These are phyloP conservation scores for Merodon equestris DNA, from an alignment of 2,888 invertebrate genomes.

Conservation along the genomic window DNA sequence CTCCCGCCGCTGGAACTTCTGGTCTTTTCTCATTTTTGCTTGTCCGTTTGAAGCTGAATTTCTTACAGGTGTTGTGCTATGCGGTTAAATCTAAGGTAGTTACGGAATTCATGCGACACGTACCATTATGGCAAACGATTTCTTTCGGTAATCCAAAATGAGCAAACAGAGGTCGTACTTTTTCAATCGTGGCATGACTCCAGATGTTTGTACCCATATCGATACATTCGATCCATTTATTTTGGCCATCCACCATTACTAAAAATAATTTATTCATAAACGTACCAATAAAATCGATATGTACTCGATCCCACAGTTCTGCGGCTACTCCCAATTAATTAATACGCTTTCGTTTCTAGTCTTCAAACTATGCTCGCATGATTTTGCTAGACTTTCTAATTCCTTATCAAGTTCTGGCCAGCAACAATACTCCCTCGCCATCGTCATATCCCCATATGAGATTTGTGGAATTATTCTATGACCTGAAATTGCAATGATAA, in stretches of 20 bases:
- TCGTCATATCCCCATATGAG: constrained; percentile 65
- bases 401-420: too few relatives aligned
- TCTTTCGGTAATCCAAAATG: too few relatives aligned
- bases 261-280: constrained; percentile 47
- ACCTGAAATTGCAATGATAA: not conserved
- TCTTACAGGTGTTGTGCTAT: constrained; percentile 31
- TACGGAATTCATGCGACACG: constrained; percentile 65
- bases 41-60: constrained; percentile 25
- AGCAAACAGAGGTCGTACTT: constrained; percentile 43
- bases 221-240: too few relatives aligned
- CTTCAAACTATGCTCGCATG: constrained; percentile 52
- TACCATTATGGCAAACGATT: constrained; percentile 69
- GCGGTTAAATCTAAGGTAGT: constrained; percentile 42
- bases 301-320: constrained; percentile 39
- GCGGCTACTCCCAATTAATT: constrained; percentile 34
- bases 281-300: constrained; percentile 57
- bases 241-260: constrained; percentile 66
- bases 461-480: constrained; percentile 21
- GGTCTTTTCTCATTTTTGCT: too few relatives aligned
- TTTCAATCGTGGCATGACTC: not conserved
- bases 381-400: constrained; percentile 65
- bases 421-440: constrained; percentile 69
- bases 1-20: too few relatives aligned
- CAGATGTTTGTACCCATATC: constrained; percentile 48
- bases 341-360: constrained; percentile 25